Evolutionary conservation across 1,140 invertebrate genomes (phyloP), one percentile per base, ranked within the genome.

Genomic region (Hestina assimilis): DNA sequence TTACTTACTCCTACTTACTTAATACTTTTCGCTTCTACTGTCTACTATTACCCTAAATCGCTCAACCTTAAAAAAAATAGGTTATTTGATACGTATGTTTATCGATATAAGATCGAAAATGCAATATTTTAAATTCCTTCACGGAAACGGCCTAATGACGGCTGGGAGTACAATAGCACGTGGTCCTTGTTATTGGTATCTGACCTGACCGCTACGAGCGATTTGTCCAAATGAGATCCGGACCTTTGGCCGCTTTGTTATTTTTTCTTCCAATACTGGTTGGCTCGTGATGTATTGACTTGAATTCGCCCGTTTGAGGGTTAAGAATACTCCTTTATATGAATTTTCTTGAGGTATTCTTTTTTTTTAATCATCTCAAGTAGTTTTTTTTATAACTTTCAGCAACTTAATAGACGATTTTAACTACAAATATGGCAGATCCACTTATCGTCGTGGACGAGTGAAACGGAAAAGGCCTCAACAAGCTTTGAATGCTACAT

Each of bases 151-250:
- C 73, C 79, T 87, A 85, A 85, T 85, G 83, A 85, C 72, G 76
- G 72, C 72, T 63, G 66, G 58, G 68, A 79, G 65, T 71, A 87
- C 81, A 87, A 87, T 87, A 80, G 79, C 78, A 85, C 71, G 72
- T 81, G 73, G 63, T 69, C 77, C 83, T 85, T 86, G 72, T 84
- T 87, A 87, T 87, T 87, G 83, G 80, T 83, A 84, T 84, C 81
- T 84, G 83, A 78, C 79, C 75, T 83, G 78, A 87, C 83, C 83
- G 81, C 81, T 83, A 83, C 81, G 75, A 84, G 75, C 82, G 82
- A 87, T 87, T 87, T 85, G 83, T 85, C 79, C 75, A 87, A 85
- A 87, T 85, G 80, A 87, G 81, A 87, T 83, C 83, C 83, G 81
- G 78, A 77, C 75, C 79, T 75, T 70, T 61, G 60, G 55, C 65